A percentile compares a stretch with the other conserved stretches of the same genome.
Conservation (phyloP, 2,797 vertebrate species). For the Phoeniculus purpureus region DNA sequence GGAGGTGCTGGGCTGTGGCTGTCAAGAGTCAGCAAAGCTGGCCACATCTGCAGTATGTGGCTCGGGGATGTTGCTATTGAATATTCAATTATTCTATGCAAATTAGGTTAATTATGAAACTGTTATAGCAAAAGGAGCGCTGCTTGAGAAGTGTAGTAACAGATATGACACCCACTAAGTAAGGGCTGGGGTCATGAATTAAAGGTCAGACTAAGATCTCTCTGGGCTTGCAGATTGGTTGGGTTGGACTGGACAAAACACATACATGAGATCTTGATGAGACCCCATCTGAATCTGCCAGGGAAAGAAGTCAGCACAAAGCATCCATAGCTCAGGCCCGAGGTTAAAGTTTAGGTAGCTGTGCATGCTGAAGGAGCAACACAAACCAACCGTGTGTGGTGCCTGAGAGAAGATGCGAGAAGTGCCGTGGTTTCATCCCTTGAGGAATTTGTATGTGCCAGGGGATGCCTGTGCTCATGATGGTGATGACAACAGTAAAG, state of each 20-base stretch:
- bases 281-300: background rate
- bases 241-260: background rate
- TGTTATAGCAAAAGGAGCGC: background rate
- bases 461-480: background rate
- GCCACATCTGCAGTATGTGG: background rate
- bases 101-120: background rate
- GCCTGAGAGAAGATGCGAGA: background rate
- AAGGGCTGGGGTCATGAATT: background rate
- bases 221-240: background rate
- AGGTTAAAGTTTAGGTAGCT: constrained; percentile 16
- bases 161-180: background rate
- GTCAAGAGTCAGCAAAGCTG: background rate
- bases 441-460: background rate
- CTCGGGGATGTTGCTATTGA: constrained; percentile 16
- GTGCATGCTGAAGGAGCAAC: background rate
- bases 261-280: background rate
- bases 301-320: background rate
- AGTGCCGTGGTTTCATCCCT: background rate
- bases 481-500: background rate
- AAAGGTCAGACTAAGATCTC: background rate
- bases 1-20: background rate
- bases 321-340: background rate
- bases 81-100: constrained; percentile 18
- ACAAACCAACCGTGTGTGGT: background rate
- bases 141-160: background rate